Evolutionary conservation across 2,797 vertebrate genomes (phyloP), one percentile per base, ranked within the genome.

Genomic region (Oceanodroma leucorhoa): DNA sequence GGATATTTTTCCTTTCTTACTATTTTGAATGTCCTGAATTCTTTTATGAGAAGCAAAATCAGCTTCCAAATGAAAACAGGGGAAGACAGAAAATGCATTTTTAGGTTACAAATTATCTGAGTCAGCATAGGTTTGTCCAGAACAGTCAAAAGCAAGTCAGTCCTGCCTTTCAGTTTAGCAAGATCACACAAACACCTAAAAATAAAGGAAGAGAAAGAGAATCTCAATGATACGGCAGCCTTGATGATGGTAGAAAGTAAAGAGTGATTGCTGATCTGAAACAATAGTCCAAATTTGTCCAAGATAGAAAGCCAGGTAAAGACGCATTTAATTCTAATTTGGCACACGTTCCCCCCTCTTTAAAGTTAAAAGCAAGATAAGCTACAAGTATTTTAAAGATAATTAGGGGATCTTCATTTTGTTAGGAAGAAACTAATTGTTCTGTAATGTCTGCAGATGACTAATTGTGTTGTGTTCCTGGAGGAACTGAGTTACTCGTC

Each of bases 291-390:
- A 64, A 41, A 88, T 79, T 77, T 79, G 70, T 62, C 36, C 40
- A 89, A 83, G 45, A n/a, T 30, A 66, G 43, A 73, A 91, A 93
- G 48, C 20, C 43, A 86, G 19, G 38, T 90, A 87, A 84, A 76
- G 27, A 66, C 18, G 5, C 21, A 50, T 89, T 94, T 84, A 50
- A 46, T 89, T 87, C 41, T 90, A 91, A 93, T 95, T 91, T 83
- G 54, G 27, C 87, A 77, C 83, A 20, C 22, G 6, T 83, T 80
- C 17, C 11, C 10, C 3, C 5, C 51, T 76, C 65, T 96, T 96
- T 94, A 94, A 94, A 95, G 90, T 92, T 57, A 88, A 97, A 80
- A 58, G 40, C 65, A 79, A 93, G 65, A 66, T 86, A 94, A 91
- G 72, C 79, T 89, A 78, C 51, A 95, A 73, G 60, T 91, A 90